Evolutionary conservation across 64 coral and sea anemone species (phyloP), one percentile per base, ranked within the genome.

Genomic region (Stichodactyla mertensii): DNA sequence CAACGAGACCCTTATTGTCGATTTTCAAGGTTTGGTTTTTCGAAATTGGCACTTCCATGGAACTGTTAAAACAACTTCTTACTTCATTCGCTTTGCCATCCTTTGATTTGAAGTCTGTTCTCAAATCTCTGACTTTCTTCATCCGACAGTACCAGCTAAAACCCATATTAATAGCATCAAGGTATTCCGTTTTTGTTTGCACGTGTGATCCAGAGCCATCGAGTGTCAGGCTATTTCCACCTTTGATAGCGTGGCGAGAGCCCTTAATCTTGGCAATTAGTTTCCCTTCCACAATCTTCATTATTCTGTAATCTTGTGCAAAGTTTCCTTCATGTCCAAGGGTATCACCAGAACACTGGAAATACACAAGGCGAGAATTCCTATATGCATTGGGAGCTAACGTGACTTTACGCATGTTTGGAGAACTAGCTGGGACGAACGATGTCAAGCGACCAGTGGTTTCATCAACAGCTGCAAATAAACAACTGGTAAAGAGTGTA

Each of bases 171-270:
- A 74, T 74, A 74, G 10, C 24, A 36, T 14, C 24, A 27, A 9
- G 12, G 27, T 27, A 74, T 31, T 74, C 62, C 18, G 0, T 23
- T 74, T 74, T 74, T 10, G 11, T 74, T 11, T 74, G 24, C 69
- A 74, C 7, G 10, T 74, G 10, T 26, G 83, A 85, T 45, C 28
- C 18, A 16, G 83, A 58, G 55, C 83, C 83, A 51, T 85, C 83
- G 8, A 85, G 31, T 6, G 15, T 23, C 0, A 85, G 5, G 27
- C 15, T 64, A 14, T 36, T 61, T 13, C 55, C 83, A 20, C 83
- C 83, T 55, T 64, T 56, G 2, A 85, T 60, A 4, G 83, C 83
- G 19, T 55, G 16, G 20, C 11, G 9, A 6, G 83, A 61, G 55
- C 54, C 83, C 28, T 11, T 85, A 16, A 85, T 58, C 18, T 20